phyloP scores from a whole-genome alignment of 2,113 vertebrate species.

The Rhegmatorhina hoffmannsi region DNA sequence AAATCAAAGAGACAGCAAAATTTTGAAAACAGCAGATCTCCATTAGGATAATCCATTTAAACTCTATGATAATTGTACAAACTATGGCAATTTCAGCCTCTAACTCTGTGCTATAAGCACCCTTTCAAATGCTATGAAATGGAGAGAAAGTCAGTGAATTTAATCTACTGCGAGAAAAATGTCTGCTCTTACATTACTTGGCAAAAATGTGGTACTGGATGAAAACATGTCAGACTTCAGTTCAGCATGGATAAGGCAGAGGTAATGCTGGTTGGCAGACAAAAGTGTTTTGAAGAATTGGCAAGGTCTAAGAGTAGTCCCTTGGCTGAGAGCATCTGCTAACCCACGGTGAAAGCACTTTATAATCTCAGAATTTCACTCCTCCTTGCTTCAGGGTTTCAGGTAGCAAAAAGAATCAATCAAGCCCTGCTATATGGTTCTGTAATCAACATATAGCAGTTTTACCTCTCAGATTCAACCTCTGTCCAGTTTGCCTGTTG shows the following conservation, averaged over 20 bases:
- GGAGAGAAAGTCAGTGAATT: slow-evolving; percentile 11
- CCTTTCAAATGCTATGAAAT: neutral
- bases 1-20: neutral
- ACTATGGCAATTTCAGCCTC: slow-evolving; percentile 7
- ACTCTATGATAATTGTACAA: neutral
- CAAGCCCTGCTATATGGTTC: neutral
- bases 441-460: neutral
- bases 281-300: slow-evolving; percentile 41
- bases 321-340: slow-evolving; percentile 53
- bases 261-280: slow-evolving; percentile 39
- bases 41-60: slow-evolving; percentile 21
- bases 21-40: neutral
- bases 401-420: neutral
- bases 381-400: neutral
- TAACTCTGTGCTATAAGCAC: neutral
- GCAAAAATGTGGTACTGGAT: slow-evolving; percentile 29
- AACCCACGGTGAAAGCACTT: neutral
- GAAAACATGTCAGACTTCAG: slow-evolving; percentile 23
- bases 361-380: neutral
- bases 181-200: slow-evolving; percentile 1
- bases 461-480: neutral
- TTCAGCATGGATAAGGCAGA: slow-evolving; percentile 12
- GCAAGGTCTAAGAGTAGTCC: slow-evolving; percentile 33
- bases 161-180: neutral
- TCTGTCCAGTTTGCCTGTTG: neutral